Evolutionary conservation across 1,140 invertebrate species (phyloP).

Genomic region (Telenomus remus): DNA sequence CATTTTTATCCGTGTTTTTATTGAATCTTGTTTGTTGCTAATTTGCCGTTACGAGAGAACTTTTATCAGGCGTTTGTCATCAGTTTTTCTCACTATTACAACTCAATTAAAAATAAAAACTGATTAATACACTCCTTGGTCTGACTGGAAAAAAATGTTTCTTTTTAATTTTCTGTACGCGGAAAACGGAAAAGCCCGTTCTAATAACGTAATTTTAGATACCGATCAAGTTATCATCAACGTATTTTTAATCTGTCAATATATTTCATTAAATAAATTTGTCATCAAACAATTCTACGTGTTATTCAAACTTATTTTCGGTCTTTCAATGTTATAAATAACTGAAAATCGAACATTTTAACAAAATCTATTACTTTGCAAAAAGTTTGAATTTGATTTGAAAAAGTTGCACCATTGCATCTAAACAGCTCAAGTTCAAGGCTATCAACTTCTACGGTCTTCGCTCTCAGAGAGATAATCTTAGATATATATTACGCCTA

Average conservation of each 20-base stretch:
- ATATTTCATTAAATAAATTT: neutral
- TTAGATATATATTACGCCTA: neutral
- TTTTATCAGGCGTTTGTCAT: conserved; percentile 10
- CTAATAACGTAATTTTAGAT: conserved; percentile 13
- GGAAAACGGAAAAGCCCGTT: conserved; percentile 5
- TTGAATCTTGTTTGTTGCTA: neutral
- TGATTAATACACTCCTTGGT: conserved; percentile 18
- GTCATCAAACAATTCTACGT: too few relatives aligned
- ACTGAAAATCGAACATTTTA: too few relatives aligned
- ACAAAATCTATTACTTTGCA: neutral
- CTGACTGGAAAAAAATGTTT: too few relatives aligned
- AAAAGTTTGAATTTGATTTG: neutral
- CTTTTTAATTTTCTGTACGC: too few relatives aligned
- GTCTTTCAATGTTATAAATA: too few relatives aligned
- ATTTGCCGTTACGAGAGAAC: conserved; percentile 1
- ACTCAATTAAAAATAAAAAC: conserved; percentile 19
- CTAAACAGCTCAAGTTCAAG: conserved; percentile 38
- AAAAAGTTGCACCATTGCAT: neutral
- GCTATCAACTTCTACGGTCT: conserved; percentile 39
- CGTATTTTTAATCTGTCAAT: neutral
- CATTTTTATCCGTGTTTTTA: neutral
- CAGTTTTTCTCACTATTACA: conserved; percentile 10
- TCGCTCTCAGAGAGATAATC: conserved; percentile 33
- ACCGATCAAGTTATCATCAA: conserved; percentile 2
- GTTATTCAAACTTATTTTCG: too few relatives aligned